Conservation (phyloP, 2,888 invertebrate genomes). For the Graphium colonna region DNA sequence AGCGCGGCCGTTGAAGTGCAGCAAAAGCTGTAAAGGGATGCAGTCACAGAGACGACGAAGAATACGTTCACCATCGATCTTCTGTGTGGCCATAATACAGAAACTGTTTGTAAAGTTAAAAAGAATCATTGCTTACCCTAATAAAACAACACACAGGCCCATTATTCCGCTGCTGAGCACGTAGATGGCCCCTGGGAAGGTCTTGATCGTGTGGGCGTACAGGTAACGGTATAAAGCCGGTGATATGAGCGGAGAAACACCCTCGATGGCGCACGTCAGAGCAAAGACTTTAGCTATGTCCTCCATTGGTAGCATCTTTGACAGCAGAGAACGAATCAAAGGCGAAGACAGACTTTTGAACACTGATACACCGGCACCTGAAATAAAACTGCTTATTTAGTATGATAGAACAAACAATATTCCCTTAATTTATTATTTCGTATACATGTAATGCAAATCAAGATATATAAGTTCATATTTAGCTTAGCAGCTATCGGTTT, state of each 20-base stretch:
- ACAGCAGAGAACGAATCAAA: conserved; percentile 79
- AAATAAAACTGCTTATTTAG: background rate
- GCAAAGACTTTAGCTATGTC: conserved; percentile 86
- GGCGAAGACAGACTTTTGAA: conserved; percentile 79
- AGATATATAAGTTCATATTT: no score
- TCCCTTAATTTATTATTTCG: no score
- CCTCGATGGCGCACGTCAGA: conserved; percentile 83
- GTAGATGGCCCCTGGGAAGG: conserved; percentile 81
- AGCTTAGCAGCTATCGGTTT: no score
- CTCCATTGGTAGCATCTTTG: conserved; percentile 79
- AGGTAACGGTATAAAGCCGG: conserved; percentile 83
- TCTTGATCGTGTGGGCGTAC: conserved; percentile 79
- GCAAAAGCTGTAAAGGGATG: no score
- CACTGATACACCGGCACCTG: conserved; percentile 66
- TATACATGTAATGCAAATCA: no score
- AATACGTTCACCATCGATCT: no score
- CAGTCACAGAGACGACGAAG: no score
- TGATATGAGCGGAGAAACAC: conserved; percentile 80
- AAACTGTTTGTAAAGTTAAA: background rate
- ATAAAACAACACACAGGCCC: conserved; percentile 58
- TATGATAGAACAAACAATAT: no score
- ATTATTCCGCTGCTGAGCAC: conserved; percentile 75
- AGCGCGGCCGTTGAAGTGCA: no score
- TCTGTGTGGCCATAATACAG: no score
- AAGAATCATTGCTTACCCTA: conserved; percentile 66